Conservation (phyloP, 2,888 invertebrate genomes). For the Xestobium rufovillosum region DNA sequence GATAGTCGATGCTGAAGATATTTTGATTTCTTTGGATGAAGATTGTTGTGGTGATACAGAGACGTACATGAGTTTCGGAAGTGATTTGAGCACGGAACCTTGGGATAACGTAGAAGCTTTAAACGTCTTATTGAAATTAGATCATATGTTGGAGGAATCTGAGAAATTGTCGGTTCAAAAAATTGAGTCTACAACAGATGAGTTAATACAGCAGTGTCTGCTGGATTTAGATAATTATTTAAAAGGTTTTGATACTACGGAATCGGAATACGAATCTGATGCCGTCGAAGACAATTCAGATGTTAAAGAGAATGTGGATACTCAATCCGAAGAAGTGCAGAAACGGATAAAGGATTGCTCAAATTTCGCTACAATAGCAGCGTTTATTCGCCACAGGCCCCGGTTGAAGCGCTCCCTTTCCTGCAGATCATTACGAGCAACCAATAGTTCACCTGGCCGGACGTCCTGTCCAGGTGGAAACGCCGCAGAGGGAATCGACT, state of each 20-base stretch:
- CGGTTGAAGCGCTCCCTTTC: conserved; percentile 12
- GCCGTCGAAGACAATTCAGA: too few relatives aligned
- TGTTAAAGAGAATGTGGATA: too few relatives aligned
- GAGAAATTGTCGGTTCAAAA: conserved; percentile 44
- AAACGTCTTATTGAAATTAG: conserved; percentile 50
- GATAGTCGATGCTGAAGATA: conserved; percentile 39
- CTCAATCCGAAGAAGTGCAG: conserved; percentile 23
- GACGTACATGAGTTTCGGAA: conserved; percentile 13
- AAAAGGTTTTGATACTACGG: conserved; percentile 45
- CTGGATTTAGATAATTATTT: conserved; percentile 49
- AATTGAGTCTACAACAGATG: too few relatives aligned
- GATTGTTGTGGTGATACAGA: conserved; percentile 18
- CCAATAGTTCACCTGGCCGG: conserved; percentile 23
- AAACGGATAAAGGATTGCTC: conserved; percentile 22
- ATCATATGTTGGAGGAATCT: conserved; percentile 50
- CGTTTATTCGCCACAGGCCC: too few relatives aligned
- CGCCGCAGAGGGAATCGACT: conserved; percentile 35
- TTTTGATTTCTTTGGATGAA: conserved; percentile 38
- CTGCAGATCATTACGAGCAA: conserved; percentile 7
- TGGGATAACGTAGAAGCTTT: conserved; percentile 32
- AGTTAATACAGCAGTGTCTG: conserved; percentile 44
- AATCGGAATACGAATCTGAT: neutral
- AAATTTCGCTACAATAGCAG: conserved; percentile 12
- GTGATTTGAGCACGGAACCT: too few relatives aligned
- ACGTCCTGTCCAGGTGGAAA: conserved; percentile 29